Evolutionary conservation across 1,140 invertebrate genomes (phyloP), one percentile per base, ranked within the genome.

Genomic region (Drosophila quadrilineata): DNA sequence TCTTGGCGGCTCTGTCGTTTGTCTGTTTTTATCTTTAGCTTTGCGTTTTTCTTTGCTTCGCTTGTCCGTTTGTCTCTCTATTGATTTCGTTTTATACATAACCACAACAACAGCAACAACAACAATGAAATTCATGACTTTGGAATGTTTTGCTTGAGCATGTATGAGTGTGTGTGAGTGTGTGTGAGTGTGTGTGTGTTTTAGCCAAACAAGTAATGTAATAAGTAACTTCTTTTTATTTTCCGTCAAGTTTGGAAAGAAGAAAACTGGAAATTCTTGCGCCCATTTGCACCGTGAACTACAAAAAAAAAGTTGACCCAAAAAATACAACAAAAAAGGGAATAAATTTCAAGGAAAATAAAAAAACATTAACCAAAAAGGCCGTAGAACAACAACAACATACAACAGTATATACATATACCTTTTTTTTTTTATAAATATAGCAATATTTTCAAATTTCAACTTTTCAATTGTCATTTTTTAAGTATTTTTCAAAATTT

Each of bases 261-360:
- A 49, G 65, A 67, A 77, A 82, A 82, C 77, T 82, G 73, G 79
- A 82, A 82, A 82, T 84, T 84, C 77, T 82, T 53, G 50, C 40
- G 31, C 38, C 59, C 59, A 53, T 62, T 48, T 68, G 63, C 35
- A 58, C 36, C 24, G 6, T 38, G 46, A n/a, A n/a, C n/a, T n/a
- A n/a, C n/a, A n/a, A n/a, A n/a, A n/a, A n/a, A n/a, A n/a, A n/a
- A n/a, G n/a, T n/a, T 76, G 70, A 84, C 77, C 79, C 70, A 82
- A 73, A 84, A 84, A 82, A 56, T 6, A 50, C 12, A 19, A 43
- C 12, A 24, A 35, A 50, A 50, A 33, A 16, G 22, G 33, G 10
- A 22, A 31, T 17, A 28, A 16, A 41, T 33, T 46, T 19, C 29
- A 6, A 24, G n/a, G 36, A 8, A 45, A 6, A 40, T 9, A 40